Conservation (phyloP, 2,113 vertebrate species). For the Bubo blakistoni region DNA sequence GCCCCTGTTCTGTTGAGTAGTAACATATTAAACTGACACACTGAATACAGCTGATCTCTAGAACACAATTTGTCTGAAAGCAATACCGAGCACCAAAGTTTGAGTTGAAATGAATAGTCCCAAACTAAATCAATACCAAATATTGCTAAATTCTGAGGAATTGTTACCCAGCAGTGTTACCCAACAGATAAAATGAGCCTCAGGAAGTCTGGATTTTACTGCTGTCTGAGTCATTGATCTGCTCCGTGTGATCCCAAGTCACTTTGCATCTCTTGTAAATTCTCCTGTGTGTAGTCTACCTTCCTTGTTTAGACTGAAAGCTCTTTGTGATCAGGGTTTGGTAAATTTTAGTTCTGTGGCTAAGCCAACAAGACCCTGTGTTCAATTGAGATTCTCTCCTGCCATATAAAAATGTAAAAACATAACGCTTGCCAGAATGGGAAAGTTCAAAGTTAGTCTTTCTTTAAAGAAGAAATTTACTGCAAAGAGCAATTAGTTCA, state of each 20-base stretch:
- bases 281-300: neutral
- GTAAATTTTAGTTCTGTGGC: neutral
- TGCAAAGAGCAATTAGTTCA: neutral
- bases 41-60: neutral
- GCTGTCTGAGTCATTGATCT: neutral
- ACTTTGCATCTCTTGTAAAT: neutral
- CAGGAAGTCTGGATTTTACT: neutral
- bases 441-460: neutral
- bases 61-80: neutral
- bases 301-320: neutral
- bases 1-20: neutral
- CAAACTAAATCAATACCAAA: neutral
- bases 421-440: neutral
- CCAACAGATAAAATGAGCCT: neutral
- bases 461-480: neutral
- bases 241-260: neutral
- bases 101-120: neutral
- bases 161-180: neutral
- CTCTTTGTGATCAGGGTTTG: neutral
- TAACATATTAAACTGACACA: neutral
- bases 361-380: neutral
- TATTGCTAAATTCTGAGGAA: neutral
- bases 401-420: neutral
- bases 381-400: neutral
- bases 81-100: neutral